phyloP scores from a whole-genome alignment of 1,140 invertebrate genomes.

The Brachionus rubens region DNA sequence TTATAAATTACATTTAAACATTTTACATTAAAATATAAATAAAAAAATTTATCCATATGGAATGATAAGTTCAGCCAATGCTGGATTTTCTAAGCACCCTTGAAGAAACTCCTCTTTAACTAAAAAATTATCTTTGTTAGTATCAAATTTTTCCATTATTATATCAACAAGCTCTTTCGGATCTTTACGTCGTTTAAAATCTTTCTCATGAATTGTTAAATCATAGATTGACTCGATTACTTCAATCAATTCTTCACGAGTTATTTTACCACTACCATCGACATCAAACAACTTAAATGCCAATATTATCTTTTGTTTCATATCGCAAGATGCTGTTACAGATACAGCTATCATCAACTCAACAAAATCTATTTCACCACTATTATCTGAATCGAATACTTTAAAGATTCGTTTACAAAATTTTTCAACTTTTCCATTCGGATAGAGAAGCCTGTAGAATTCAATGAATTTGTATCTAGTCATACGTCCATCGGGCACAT shows the following conservation, averaged over 20 bases:
- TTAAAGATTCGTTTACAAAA: conserved; percentile 15
- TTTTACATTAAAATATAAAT: too few relatives aligned
- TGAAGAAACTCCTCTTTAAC: conserved; percentile 38
- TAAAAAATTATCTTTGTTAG: neutral
- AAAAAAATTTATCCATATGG: too few relatives aligned
- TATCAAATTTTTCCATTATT: conserved; percentile 34
- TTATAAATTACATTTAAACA: too few relatives aligned
- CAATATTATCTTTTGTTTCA: conserved; percentile 4
- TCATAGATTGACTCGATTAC: conserved; percentile 33
- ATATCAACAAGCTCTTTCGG: neutral
- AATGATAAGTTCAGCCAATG: neutral
- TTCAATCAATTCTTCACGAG: neutral
- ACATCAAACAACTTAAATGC: conserved; percentile 41
- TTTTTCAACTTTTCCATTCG: conserved; percentile 1
- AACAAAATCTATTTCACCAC: conserved; percentile 42
- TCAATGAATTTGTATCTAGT: conserved; percentile 33
- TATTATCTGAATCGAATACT: conserved; percentile 30
- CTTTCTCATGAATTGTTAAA: conserved; percentile 7
- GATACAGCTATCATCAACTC: conserved; percentile 30
- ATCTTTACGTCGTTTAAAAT: neutral
- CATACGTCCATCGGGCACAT: neutral
- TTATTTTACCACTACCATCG: conserved; percentile 27
- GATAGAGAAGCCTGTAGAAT: conserved; percentile 32
- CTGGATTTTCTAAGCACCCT: conserved; percentile 6
- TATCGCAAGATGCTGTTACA: neutral